phyloP scores from a whole-genome alignment of 2,888 invertebrate genomes.

The Pycnomerus fuliginosus region DNA sequence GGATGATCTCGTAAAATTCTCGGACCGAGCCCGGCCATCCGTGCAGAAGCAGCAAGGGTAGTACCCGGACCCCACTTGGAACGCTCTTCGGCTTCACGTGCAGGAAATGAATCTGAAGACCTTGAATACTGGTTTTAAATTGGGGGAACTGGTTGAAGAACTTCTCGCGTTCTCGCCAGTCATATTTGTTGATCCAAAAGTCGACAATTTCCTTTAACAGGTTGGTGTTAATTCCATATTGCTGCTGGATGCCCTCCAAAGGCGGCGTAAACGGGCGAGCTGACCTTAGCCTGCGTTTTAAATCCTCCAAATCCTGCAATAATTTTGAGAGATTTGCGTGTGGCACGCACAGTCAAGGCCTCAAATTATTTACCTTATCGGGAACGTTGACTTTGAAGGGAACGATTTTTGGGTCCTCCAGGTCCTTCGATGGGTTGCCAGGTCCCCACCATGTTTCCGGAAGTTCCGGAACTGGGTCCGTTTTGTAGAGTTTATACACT shows the following conservation, averaged over 20 bases:
- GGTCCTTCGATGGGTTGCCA: conserved; percentile 51
- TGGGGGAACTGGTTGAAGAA: conserved; percentile 66
- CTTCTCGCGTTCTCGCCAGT: conserved; percentile 63
- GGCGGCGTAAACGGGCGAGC: conserved; percentile 51
- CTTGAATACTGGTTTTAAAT: conserved; percentile 70
- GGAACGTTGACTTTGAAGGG: conserved; percentile 63
- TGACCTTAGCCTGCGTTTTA: conserved; percentile 57
- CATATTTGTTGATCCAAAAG: conserved; percentile 72
- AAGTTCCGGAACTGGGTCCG: conserved; percentile 2
- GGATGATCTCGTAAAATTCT: conserved; percentile 68
- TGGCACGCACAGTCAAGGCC: background rate
- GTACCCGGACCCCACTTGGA: conserved; percentile 43
- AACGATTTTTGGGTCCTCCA: conserved; percentile 56
- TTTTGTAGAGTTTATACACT: conserved; percentile 12
- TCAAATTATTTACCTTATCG: conserved; percentile 55
- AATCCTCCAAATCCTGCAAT: conserved; percentile 53
- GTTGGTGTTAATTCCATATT: conserved; percentile 76
- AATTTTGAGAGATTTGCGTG: background rate
- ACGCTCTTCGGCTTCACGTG: conserved; percentile 55
- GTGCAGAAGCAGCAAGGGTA: conserved; percentile 72
- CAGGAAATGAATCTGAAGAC: conserved; percentile 66
- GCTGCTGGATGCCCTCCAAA: conserved; percentile 66
- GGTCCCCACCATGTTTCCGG: conserved; percentile 61
- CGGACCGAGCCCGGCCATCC: conserved; percentile 87
- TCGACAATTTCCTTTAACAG: conserved; percentile 65